Evolutionary conservation across 2,888 invertebrate species (phyloP).

Genomic region (Autographa gamma): DNA sequence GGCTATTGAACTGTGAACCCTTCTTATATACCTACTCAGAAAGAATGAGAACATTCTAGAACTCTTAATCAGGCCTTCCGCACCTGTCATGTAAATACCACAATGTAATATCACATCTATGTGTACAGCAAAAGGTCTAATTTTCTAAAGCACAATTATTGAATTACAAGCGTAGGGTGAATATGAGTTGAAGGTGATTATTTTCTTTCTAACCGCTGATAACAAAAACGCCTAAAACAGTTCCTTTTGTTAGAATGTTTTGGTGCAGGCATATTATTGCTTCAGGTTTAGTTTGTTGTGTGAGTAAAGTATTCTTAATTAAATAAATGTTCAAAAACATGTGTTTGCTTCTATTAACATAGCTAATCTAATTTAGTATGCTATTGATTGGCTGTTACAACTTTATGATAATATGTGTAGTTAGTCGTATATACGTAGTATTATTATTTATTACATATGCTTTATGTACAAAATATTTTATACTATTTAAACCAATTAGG

Average conservation of each 20-base stretch:
- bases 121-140: slow-evolving; percentile 41
- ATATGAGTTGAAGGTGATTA: slow-evolving; percentile 15
- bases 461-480: too few relatives aligned
- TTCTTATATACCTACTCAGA: slow-evolving; percentile 24
- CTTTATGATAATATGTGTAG: too few relatives aligned
- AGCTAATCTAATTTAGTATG: too few relatives aligned
- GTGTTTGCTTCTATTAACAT: too few relatives aligned
- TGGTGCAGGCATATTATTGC: not conserved
- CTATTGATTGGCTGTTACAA: too few relatives aligned
- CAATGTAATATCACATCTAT: slow-evolving; percentile 39
- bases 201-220: slow-evolving; percentile 1
- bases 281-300: not conserved
- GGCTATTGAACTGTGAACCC: slow-evolving; percentile 19
- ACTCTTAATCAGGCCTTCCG: slow-evolving; percentile 9
- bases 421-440: too few relatives aligned
- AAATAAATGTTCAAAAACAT: not conserved
- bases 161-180: slow-evolving; percentile 45
- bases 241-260: not conserved
- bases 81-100: slow-evolving; percentile 35
- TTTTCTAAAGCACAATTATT: slow-evolving; percentile 55
- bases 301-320: not conserved
- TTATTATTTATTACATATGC: too few relatives aligned
- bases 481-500: not conserved
- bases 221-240: not conserved
- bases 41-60: slow-evolving; percentile 36